Percentiles rank a stretch among this genome's conserved stretches.
These are phyloP conservation scores for Trinectes maculatus DNA, from an alignment of 2,113 vertebrate species.

Conservation along the genomic window DNA sequence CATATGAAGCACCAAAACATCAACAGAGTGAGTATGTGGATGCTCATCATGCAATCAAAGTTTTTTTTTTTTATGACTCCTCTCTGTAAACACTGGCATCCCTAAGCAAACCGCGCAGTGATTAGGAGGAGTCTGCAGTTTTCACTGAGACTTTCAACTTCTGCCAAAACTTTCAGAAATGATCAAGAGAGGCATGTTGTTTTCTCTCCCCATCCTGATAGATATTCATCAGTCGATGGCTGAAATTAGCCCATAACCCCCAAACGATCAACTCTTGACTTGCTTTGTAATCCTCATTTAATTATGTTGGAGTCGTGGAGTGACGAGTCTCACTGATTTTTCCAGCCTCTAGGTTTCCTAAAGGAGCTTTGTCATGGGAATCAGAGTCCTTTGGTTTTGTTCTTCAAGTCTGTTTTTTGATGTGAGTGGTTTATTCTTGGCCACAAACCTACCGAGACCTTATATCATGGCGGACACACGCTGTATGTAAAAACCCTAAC, in stretches of 20 bases:
- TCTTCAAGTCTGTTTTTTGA: not conserved
- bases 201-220: constrained; percentile 63
- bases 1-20: constrained; percentile 47
- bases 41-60: constrained; percentile 71
- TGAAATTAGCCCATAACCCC: constrained; percentile 49
- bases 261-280: constrained; percentile 56
- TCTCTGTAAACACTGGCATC: constrained; percentile 76
- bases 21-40: constrained; percentile 44
- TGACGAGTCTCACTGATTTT: constrained; percentile 49
- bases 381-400: constrained; percentile 6
- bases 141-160: constrained; percentile 68
- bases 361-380: constrained; percentile 13
- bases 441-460: constrained; percentile 10
- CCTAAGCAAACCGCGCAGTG: constrained; percentile 70
- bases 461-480: not conserved
- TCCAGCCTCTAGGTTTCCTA: constrained; percentile 25
- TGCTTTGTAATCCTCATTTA: constrained; percentile 48
- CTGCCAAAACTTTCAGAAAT: constrained; percentile 66
- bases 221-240: constrained; percentile 60
- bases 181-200: constrained; percentile 72
- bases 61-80: constrained; percentile 72
- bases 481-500: constrained; percentile 1
- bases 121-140: constrained; percentile 67
- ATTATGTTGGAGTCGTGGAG: constrained; percentile 36
- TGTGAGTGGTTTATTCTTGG: constrained; percentile 7